Evolutionary conservation across 1,140 invertebrate genomes (phyloP).

Genomic region (Cherax destructor): DNA sequence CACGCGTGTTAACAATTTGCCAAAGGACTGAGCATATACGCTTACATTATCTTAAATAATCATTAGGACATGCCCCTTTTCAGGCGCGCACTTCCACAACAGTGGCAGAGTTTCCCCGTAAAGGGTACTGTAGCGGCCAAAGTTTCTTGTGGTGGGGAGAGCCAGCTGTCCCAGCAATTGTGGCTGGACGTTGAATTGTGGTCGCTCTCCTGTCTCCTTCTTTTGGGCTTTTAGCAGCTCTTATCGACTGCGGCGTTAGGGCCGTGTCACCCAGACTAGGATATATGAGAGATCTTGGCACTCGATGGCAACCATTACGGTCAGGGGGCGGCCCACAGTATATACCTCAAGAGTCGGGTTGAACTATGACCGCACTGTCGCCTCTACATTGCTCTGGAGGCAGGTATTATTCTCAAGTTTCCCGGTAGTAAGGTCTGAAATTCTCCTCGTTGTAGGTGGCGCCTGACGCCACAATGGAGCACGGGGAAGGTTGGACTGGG

Average conservation of each 20-base stretch:
- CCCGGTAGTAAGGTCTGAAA: not conserved
- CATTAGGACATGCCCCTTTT: too few species aligned
- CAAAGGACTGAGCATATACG: too few species aligned
- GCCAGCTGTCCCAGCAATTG: not conserved
- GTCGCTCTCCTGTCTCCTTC: not conserved
- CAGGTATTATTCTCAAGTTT: not conserved
- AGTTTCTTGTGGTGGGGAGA: not conserved
- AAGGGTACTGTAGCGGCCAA: not conserved
- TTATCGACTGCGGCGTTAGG: not conserved
- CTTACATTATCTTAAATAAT: too few species aligned
- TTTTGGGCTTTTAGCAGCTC: not conserved
- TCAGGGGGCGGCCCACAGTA: not conserved
- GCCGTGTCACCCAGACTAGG: not conserved
- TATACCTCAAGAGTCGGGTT: not conserved
- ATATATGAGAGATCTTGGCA: not conserved
- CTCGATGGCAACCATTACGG: not conserved
- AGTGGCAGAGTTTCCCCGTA: not conserved
- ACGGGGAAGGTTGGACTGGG: not conserved
- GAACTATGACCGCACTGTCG: not conserved
- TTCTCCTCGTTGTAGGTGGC: not conserved
- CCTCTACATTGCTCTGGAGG: not conserved
- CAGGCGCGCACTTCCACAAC: too few species aligned
- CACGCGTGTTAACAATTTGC: too few species aligned
- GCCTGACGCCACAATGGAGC: not conserved
- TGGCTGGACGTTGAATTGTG: not conserved